phyloP scores from a whole-genome alignment of 2,113 vertebrate species.

The Hyla sarda region DNA sequence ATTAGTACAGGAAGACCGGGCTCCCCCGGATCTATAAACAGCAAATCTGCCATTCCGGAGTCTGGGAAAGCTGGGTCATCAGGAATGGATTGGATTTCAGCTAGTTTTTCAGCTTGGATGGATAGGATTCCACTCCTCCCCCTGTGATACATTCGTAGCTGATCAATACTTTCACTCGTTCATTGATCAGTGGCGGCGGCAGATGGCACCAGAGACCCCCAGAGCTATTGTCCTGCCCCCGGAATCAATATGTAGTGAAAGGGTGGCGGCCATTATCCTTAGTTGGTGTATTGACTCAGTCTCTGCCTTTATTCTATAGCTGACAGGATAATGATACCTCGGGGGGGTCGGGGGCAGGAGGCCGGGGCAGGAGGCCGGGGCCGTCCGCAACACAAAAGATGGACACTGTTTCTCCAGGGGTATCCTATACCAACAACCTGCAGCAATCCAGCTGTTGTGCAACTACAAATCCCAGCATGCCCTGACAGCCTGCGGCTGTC shows the following conservation, averaged over 20 bases:
- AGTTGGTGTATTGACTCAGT: slow-evolving; percentile 1
- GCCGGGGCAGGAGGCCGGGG: too few relatives aligned
- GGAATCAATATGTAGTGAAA: slow-evolving; percentile 38
- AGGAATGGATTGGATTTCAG: too few relatives aligned
- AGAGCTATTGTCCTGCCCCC: not conserved
- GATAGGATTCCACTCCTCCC: not conserved
- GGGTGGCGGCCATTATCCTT: not conserved
- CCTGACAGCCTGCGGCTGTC: too few relatives aligned
- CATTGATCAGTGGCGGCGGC: slow-evolving; percentile 2
- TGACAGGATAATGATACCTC: not conserved
- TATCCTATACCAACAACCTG: not conserved
- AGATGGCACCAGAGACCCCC: slow-evolving; percentile 1
- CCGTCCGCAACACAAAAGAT: not conserved
- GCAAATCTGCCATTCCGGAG: not conserved
- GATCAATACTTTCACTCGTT: slow-evolving; percentile 17
- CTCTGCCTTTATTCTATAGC: not conserved
- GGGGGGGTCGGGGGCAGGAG: not conserved
- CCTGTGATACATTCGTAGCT: not conserved
- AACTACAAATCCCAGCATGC: not conserved
- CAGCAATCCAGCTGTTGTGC: not conserved
- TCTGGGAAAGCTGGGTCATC: not conserved
- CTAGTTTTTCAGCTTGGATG: not conserved
- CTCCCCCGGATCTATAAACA: too few relatives aligned
- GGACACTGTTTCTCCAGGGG: not conserved
- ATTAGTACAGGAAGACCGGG: too few relatives aligned